Conservation (phyloP, 2,113 vertebrate species). For the Psephotus haematonotus region DNA sequence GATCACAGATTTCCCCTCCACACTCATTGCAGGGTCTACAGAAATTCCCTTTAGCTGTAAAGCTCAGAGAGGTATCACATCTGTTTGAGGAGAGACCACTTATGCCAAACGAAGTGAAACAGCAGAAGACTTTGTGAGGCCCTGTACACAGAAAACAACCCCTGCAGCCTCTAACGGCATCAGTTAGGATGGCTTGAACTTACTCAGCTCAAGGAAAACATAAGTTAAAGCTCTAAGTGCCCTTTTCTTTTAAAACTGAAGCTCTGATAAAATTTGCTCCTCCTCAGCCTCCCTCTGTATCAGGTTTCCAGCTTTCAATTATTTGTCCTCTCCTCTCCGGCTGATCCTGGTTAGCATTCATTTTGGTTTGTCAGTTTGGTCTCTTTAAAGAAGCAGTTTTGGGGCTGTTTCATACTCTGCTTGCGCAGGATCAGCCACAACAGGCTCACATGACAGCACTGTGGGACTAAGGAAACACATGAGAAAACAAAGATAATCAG, state of each 20-base stretch:
- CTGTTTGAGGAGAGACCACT: background rate
- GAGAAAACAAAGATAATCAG: background rate
- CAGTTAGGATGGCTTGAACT: background rate
- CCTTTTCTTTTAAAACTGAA: background rate
- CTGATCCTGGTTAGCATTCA: background rate
- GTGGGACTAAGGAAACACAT: background rate
- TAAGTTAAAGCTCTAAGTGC: background rate
- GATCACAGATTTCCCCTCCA: background rate
- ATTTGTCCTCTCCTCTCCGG: background rate
- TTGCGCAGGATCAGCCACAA: background rate
- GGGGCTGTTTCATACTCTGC: background rate
- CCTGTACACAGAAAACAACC: background rate
- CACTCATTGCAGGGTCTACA: background rate
- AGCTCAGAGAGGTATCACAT: background rate
- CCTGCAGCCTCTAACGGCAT: background rate
- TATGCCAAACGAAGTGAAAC: background rate
- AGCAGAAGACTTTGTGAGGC: background rate
- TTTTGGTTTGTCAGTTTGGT: background rate
- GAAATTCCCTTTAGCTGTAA: background rate
- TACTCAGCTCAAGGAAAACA: background rate
- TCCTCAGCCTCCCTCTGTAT: background rate
- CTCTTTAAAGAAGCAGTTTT: background rate
- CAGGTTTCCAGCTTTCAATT: background rate
- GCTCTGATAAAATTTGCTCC: background rate
- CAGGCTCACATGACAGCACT: background rate